Base-by-base conservation (phyloP, 2,797 vertebrate species). In the Crocidura indochinensis region DNA sequence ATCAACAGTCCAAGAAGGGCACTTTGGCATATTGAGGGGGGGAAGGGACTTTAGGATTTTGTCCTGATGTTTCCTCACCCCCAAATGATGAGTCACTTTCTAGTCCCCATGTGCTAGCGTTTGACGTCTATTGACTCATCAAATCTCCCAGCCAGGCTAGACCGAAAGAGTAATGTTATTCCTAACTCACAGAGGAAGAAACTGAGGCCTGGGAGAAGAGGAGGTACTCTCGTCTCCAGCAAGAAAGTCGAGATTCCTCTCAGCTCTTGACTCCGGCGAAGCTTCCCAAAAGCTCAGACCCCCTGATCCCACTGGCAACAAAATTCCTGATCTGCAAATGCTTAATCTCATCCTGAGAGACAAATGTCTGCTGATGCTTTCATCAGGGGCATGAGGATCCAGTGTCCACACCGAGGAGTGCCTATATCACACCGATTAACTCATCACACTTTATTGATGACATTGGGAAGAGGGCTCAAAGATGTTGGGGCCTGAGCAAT, bases 261-360 rank as follows among this genome's bases (percentile, higher is more conserved):
- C 56, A 19, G 56, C 56, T 20, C 56, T 60, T 8, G 19, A 20
- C 5, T 19, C 56, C 20, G 56, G 20, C 15, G 17, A 19, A 20
- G 56, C 56, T 6, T 60, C 56, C 19, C 56, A 60, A 20, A 60
- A 20, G 56, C 56, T 60, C 56, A 60, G 56, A 15, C 4, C 56
- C 14, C 56, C 15, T 6, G 19, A 20, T 19, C 56, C 56, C 56
- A 19, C 56, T 2, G 17, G 17, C 56, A 17, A 20, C 56, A 60
- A 6, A 60, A 19, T 84, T 81, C 38, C 68, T 77, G 78, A 95
- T 86, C 69, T 68, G 69, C 89, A 94, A 76, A 53, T 68, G 27
- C 90, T 90, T 88, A 87, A 94, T 95, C 91, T n/a, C 74, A 82
- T 76, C 89, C 44, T 79, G 49, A 92, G 74, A 79, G 68, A 68